phyloP scores from a whole-genome alignment of 2,888 invertebrate species.

The Psylliodes chrysocephalus region DNA sequence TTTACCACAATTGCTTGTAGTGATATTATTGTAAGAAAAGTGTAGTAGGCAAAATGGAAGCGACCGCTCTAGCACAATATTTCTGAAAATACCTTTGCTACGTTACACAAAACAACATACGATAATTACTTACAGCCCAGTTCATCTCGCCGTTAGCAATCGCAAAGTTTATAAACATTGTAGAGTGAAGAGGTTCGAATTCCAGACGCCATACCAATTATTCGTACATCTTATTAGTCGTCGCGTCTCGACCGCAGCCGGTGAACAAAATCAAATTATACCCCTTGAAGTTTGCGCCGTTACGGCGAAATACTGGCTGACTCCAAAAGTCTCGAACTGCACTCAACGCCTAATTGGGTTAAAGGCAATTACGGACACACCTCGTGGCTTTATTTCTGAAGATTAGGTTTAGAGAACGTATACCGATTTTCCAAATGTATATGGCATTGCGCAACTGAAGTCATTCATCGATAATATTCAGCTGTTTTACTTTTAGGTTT shows the following conservation, averaged over 20 bases:
- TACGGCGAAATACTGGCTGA: background rate
- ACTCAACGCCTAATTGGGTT: conserved; percentile 42
- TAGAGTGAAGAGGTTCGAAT: background rate
- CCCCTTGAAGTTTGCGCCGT: conserved; percentile 14
- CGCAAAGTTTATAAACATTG: background rate
- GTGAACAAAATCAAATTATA: conserved; percentile 5
- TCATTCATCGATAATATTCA: too few species aligned
- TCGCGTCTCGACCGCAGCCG: background rate
- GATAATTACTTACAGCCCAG: too few species aligned
- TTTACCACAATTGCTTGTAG: too few species aligned
- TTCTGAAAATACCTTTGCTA: too few species aligned
- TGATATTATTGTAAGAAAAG: too few species aligned
- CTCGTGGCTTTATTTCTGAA: conserved; percentile 11
- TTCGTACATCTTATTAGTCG: background rate
- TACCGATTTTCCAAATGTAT: too few species aligned
- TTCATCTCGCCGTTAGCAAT: too few species aligned
- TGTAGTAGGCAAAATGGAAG: too few species aligned
- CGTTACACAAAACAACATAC: too few species aligned
- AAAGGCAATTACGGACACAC: conserved; percentile 42
- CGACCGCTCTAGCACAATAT: too few species aligned
- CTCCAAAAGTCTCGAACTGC: conserved; percentile 6
- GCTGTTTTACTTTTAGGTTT: too few species aligned
- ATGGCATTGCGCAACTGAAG: too few species aligned
- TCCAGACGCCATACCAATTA: background rate
- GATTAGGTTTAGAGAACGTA: background rate